These are phyloP conservation scores for Malaclemys terrapin DNA, from an alignment of 2,113 vertebrate genomes.

Conservation along the genomic window DNA sequence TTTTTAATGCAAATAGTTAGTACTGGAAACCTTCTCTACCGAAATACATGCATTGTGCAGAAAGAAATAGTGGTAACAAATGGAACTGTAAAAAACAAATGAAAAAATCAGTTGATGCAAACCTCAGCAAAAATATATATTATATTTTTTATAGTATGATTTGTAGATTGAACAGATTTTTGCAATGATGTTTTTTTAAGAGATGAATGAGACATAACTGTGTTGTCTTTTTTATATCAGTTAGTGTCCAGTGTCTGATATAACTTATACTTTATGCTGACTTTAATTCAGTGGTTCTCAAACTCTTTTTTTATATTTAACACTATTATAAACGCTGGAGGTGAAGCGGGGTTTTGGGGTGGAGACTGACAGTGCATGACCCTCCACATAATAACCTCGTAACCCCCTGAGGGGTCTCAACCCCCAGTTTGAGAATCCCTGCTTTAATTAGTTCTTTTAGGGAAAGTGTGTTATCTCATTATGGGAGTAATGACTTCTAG, in stretches of 20 bases:
- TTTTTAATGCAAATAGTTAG: slow-evolving; percentile 46
- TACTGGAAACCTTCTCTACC: slow-evolving; percentile 27
- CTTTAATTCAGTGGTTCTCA: too few species aligned
- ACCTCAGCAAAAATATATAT: not conserved
- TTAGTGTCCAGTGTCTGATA: not conserved
- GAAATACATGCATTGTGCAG: not conserved
- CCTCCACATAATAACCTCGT: too few species aligned
- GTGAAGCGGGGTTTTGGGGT: too few species aligned
- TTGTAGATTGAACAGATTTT: slow-evolving; percentile 1
- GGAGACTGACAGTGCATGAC: too few species aligned
- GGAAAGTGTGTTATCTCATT: not conserved
- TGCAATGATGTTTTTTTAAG: not conserved
- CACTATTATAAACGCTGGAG: too few species aligned
- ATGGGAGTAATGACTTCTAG: not conserved
- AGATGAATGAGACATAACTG: not conserved
- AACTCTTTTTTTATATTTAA: too few species aligned
- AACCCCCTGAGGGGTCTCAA: too few species aligned
- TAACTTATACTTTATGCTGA: not conserved
- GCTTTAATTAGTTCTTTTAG: not conserved
- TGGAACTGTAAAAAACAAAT: not conserved
- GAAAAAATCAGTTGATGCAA: not conserved
- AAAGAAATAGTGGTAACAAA: not conserved
- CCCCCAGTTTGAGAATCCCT: too few species aligned
- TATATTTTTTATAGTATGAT: not conserved
- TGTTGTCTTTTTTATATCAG: not conserved